Evolutionary conservation across 2,888 invertebrate species (phyloP).

Genomic region (Sialis fuliginosa): DNA sequence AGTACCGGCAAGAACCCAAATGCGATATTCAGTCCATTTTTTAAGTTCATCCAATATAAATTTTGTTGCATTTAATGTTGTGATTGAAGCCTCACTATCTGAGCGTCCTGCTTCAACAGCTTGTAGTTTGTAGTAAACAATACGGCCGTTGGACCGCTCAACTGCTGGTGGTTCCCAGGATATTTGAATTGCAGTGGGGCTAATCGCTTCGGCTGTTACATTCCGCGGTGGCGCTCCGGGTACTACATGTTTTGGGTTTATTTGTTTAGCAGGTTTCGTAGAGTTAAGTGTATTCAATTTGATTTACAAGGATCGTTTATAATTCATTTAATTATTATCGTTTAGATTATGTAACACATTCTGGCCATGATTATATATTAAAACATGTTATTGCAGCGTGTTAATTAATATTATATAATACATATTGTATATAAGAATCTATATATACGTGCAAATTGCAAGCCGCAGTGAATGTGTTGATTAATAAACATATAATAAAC

Average conservation of each 20-base stretch:
- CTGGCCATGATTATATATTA: no score
- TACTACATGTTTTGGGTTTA: conserved; percentile 38
- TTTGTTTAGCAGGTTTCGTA: no score
- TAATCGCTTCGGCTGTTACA: conserved; percentile 74
- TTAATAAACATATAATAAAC: no score
- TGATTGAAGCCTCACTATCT: conserved; percentile 67
- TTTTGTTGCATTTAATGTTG: conserved; percentile 61
- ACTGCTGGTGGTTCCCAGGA: conserved; percentile 86
- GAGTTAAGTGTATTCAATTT: no score
- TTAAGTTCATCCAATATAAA: conserved; percentile 78
- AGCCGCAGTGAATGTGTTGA: no score
- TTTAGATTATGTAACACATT: no score
- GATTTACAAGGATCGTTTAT: no score
- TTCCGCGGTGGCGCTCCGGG: conserved; percentile 94
- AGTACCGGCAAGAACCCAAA: conserved; percentile 93
- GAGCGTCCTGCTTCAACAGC: conserved; percentile 71
- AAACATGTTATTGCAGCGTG: no score
- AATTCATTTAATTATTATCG: no score
- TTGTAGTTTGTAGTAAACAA: conserved; percentile 88
- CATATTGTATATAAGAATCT: no score
- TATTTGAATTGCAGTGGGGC: conserved; percentile 77
- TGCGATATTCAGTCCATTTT: conserved; percentile 90
- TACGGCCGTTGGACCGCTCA: conserved; percentile 80
- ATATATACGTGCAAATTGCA: no score
- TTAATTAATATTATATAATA: no score